A percentile compares a stretch with the other conserved stretches of the same genome.
phyloP scores from a whole-genome alignment of 2,113 vertebrate species.

The Myrmecophaga tridactyla region DNA sequence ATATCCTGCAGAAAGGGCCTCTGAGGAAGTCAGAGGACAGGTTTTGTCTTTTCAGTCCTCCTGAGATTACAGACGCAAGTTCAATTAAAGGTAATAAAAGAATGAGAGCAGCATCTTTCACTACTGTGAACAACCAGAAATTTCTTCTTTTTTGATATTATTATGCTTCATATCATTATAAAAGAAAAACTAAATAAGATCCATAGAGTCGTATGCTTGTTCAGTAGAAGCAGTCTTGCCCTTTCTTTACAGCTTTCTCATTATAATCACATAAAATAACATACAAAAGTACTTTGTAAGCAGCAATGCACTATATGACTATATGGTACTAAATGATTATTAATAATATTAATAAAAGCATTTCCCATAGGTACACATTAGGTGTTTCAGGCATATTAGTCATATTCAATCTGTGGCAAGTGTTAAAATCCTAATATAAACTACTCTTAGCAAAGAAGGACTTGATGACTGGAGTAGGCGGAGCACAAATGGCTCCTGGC shows the following conservation, averaged over 20 bases:
- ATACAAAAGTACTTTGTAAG: not conserved
- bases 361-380: not conserved
- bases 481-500: too few species aligned
- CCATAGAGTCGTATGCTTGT: not conserved
- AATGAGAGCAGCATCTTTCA: not conserved
- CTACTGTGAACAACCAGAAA: not conserved
- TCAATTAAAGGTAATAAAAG: conserved; percentile 62
- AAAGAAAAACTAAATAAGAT: not conserved
- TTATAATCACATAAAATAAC: not conserved
- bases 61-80: conserved; percentile 44
- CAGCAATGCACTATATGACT: not conserved
- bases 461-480: not conserved
- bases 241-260: not conserved
- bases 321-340: not conserved
- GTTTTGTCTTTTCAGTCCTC: conserved; percentile 61
- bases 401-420: not conserved
- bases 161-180: not conserved
- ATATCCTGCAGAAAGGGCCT: conserved; percentile 52
- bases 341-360: not conserved
- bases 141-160: conserved; percentile 21
- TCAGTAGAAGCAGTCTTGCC: not conserved
- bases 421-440: not conserved
- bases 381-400: not conserved
- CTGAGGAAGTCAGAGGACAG: conserved; percentile 63
- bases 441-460: not conserved